Conservation (phyloP, 2,888 invertebrate genomes). For the Galeruca laticollis region DNA sequence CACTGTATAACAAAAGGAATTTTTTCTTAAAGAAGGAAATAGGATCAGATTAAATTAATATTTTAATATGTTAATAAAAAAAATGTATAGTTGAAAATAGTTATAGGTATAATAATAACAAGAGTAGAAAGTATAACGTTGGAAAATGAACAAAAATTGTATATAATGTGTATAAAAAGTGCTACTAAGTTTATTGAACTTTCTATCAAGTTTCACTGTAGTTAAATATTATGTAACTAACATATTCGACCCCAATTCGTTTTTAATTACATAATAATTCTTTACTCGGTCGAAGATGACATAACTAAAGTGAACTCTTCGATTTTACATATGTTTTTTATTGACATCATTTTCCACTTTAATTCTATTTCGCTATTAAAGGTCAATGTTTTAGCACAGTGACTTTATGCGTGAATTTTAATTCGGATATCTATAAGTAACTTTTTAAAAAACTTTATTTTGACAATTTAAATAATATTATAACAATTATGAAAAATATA, state of each 20-base stretch:
- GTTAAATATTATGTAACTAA: constrained; percentile 1
- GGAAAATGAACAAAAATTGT: not conserved
- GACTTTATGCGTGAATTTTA: no score
- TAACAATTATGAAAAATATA: no score
- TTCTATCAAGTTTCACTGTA: not conserved
- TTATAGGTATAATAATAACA: not conserved
- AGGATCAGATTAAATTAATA: no score
- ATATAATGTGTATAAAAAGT: not conserved
- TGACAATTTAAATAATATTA: no score
- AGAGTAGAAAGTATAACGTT: not conserved
- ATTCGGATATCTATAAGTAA: no score
- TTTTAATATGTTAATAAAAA: no score
- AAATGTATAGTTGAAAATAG: no score
- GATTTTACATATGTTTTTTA: not conserved
- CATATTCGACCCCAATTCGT: not conserved
- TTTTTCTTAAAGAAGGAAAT: no score
- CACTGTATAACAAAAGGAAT: no score
- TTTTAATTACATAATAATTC: not conserved
- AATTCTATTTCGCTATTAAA: not conserved
- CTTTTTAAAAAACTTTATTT: no score
- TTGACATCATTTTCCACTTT: not conserved
- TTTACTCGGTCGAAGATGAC: no score
- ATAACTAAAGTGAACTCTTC: not conserved
- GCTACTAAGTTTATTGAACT: not conserved
- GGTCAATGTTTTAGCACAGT: no score